Conservation (phyloP, 1,140 invertebrate species). For the Psix sp. region DNA sequence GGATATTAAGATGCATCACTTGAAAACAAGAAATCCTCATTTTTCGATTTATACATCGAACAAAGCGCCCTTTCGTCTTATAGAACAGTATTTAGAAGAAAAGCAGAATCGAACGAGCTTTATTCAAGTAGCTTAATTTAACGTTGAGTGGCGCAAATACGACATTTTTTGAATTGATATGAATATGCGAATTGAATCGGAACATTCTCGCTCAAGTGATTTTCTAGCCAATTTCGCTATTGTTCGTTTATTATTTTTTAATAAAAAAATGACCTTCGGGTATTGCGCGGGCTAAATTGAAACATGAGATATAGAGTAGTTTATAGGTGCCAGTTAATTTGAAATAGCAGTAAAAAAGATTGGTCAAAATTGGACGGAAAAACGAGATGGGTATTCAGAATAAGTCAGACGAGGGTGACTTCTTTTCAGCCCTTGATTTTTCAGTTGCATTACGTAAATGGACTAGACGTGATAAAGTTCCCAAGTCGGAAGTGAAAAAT, state of each 20-base stretch:
- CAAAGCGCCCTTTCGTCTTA: slow-evolving; percentile 5
- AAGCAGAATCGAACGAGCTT: slow-evolving; percentile 33
- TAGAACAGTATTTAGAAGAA: slow-evolving; percentile 37
- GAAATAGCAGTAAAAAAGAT: no score
- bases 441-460: slow-evolving; percentile 11
- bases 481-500: slow-evolving; percentile 34
- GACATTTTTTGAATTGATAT: slow-evolving; percentile 31
- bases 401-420: no score
- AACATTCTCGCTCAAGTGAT: slow-evolving; percentile 14
- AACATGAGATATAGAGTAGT: no score
- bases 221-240: slow-evolving; percentile 1
- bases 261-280: no score
- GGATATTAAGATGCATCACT: slow-evolving; percentile 65
- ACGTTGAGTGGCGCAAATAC: slow-evolving; percentile 21
- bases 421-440: no score
- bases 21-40: slow-evolving; percentile 52
- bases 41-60: slow-evolving; percentile 46
- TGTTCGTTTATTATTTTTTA: background rate
- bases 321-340: no score
- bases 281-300: no score
- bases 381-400: no score
- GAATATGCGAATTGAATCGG: slow-evolving; percentile 19
- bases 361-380: no score
- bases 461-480: slow-evolving; percentile 17
- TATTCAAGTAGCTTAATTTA: slow-evolving; percentile 36